Evolutionary conservation across 2,113 vertebrate genomes (phyloP).

Genomic region (Solea senegalensis): DNA sequence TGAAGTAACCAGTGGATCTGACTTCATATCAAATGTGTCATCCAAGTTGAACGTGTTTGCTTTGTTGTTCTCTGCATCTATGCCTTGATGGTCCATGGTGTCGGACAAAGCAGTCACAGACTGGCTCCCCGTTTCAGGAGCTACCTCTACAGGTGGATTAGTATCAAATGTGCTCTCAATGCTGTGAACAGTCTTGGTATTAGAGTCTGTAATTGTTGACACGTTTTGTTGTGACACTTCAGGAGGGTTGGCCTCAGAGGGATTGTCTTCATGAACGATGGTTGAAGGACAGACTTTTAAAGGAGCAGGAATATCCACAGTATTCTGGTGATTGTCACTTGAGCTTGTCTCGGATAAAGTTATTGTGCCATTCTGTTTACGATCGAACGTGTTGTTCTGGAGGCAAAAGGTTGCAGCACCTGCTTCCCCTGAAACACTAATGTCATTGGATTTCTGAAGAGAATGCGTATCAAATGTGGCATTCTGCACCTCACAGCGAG

Average conservation of each 20-base stretch:
- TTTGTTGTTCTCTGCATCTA: constrained; percentile 6
- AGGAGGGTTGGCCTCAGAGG: background rate
- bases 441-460: constrained; percentile 20
- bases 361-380: constrained; percentile 35
- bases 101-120: background rate
- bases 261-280: background rate
- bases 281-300: background rate
- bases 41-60: constrained; percentile 44
- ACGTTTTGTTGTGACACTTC: background rate
- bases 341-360: constrained; percentile 23
- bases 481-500: background rate
- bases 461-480: constrained; percentile 19
- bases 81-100: constrained; percentile 1
- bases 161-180: constrained; percentile 16
- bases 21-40: constrained; percentile 52
- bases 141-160: background rate
- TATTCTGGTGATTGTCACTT: background rate
- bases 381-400: constrained; percentile 46
- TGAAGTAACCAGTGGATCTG: constrained; percentile 43
- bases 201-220: background rate
- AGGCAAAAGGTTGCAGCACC: background rate
- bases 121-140: background rate
- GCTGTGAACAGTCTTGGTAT: background rate
- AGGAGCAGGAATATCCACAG: background rate
- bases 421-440: background rate